Evolutionary conservation across 2,888 invertebrate species (phyloP).

Genomic region (Julus scanicus): DNA sequence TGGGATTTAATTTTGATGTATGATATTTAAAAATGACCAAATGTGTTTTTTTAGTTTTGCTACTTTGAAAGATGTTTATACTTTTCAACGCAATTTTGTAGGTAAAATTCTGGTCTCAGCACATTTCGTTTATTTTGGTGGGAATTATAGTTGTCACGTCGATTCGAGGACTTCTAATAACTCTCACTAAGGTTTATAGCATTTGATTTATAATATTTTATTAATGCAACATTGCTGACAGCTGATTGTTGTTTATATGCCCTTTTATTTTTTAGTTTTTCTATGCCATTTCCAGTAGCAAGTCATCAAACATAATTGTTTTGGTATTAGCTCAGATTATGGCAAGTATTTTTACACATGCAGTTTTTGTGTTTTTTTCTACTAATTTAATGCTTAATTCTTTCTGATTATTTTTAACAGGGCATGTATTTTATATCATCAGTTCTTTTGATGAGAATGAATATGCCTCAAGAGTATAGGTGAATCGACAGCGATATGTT

Average conservation of each 20-base stretch:
- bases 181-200: conserved; percentile 87
- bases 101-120: conserved; percentile 95
- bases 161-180: conserved; percentile 93
- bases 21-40: too few relatives aligned
- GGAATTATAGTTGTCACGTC: conserved; percentile 99
- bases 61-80: neutral
- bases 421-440: conserved; percentile 99
- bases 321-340: conserved; percentile 96
- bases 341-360: conserved; percentile 69
- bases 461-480: conserved; percentile 96
- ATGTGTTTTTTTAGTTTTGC: conserved; percentile 41
- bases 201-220: neutral
- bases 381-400: conserved; percentile 57
- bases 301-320: conserved; percentile 98
- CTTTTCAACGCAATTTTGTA: conserved; percentile 24
- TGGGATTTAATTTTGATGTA: conserved; percentile 87
- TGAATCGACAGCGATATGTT: conserved; percentile 59
- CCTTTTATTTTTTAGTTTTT: conserved; percentile 82
- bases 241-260: conserved; percentile 53
- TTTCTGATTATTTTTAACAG: conserved; percentile 66
- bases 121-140: conserved; percentile 95
- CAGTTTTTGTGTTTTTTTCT: neutral
- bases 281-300: conserved; percentile 98
- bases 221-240: conserved; percentile 6
- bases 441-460: conserved; percentile 97